Conservation (phyloP, 2,113 vertebrate species). For the Oenanthe melanoleuca region DNA sequence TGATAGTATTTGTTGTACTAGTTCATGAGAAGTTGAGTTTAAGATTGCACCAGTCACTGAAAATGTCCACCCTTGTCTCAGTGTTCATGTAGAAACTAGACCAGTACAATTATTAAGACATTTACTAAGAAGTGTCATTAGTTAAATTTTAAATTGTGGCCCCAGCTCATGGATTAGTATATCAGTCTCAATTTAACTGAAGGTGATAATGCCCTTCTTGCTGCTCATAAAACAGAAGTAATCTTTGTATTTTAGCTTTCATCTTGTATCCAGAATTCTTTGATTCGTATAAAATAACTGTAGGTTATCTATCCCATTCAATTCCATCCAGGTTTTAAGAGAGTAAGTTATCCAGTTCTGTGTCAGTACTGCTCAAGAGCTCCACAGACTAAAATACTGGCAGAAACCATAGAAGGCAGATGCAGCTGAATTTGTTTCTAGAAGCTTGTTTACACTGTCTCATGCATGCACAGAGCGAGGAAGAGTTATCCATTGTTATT, state of each 20-base stretch:
- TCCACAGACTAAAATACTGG: background rate
- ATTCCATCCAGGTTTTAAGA: background rate
- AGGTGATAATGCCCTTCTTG: conserved; percentile 2
- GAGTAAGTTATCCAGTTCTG: background rate
- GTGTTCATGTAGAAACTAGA: conserved; percentile 54
- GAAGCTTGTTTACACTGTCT: conserved; percentile 51
- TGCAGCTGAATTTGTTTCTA: conserved; percentile 47
- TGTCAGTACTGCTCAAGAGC: background rate
- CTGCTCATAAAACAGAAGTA: background rate
- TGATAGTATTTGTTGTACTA: conserved; percentile 30
- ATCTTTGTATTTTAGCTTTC: background rate
- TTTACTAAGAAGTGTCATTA: conserved; percentile 1
- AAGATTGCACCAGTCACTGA: conserved; percentile 53
- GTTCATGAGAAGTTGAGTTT: conserved; percentile 8
- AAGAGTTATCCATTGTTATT: background rate
- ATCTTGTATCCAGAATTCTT: background rate
- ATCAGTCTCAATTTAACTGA: background rate
- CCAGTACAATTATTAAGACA: conserved; percentile 74
- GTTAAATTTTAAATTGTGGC: background rate
- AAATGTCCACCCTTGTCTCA: conserved; percentile 27
- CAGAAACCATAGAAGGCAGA: background rate
- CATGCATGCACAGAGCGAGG: conserved; percentile 64
- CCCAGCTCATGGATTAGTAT: background rate
- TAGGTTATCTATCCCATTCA: background rate
- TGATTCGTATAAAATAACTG: background rate